Evolutionary conservation across 2,113 vertebrate species (phyloP), one percentile per base, ranked within the genome.

Genomic region (Psettodes erumei): DNA sequence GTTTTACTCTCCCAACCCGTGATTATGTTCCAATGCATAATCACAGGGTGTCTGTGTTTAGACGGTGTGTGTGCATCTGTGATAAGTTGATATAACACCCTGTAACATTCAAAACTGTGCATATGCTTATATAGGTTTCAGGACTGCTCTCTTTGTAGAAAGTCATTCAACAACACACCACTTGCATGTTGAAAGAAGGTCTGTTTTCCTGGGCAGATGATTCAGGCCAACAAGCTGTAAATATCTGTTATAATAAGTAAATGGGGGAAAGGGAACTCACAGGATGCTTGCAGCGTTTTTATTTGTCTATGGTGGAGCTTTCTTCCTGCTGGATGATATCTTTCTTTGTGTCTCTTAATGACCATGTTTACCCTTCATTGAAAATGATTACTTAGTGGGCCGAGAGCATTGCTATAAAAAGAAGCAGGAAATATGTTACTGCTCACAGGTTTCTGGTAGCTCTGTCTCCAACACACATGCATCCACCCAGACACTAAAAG

Each of bases 321-420:
- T 81, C 45, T 71, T 70, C 37, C 56, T 50, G 25, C 27, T 38
- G 35, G 51, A 61, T 2, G 0, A 19, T 43, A 30, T 65, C 13
- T 68, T 42, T 69, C 58, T 59, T 32, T 66, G 73, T 55, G 9
- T 70, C 55, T 75, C 66, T 58, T 73, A 65, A 86, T 75, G 65
- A 54, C 63, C 50, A 51, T 86, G 77, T 87, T 89, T 86, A 79
- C 59, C 7, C 12, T 54, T 55, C 18, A 65, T 19, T 13, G 0
- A 54, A 32, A 63, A 71, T 62, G 76, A 83, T 79, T 62, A 75
- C 74, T 81, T 30, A 43, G 42, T 51, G n/a, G 69, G 47, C 54
- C 64, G 66, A 55, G 23, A 58, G 30, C 1, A 2, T 13, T 15
- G 28, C 21, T 15, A 68, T 56, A 68, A 73, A 76, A 68, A 81